Conservation (phyloP, 2,113 vertebrate species). For the Pollachius pollachius region DNA sequence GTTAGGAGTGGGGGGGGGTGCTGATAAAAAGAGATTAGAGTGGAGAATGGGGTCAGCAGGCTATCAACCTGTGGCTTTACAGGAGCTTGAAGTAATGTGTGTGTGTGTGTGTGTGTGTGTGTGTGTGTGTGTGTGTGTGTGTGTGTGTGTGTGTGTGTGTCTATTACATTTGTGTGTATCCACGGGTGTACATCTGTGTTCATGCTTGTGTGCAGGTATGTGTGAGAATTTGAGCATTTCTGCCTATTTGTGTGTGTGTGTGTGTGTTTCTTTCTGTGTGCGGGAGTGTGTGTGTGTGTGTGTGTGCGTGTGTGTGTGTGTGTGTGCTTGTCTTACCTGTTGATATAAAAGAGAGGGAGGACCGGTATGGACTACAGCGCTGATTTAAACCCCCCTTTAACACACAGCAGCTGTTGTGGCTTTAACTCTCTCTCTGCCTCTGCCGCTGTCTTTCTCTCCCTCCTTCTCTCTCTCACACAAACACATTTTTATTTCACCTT, state of each 20-base stretch:
- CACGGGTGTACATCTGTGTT: too few species aligned
- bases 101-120: too few species aligned
- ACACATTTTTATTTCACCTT: not conserved
- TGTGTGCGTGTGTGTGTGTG: conserved; percentile 9
- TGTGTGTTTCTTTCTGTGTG: not conserved
- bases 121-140: too few species aligned
- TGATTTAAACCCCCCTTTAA: conserved; percentile 40
- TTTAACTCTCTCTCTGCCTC: conserved; percentile 12
- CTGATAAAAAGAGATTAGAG: conserved; percentile 48
- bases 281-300: conserved; percentile 12
- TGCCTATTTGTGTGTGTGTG: conserved; percentile 10
- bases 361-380: conserved; percentile 12
- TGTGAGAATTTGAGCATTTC: conserved; percentile 7
- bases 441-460: conserved; percentile 19
- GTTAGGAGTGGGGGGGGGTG: not conserved
- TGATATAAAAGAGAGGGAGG: conserved; percentile 27
- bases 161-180: too few species aligned
- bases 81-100: conserved; percentile 4
- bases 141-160: too few species aligned
- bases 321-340: conserved; percentile 11
- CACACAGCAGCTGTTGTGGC: conserved; percentile 39
- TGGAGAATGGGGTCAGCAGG: conserved; percentile 42
- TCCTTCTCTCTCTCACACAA: conserved; percentile 9
- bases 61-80: conserved; percentile 53
- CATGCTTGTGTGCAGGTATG: not conserved